A percentile compares a stretch with the other conserved stretches of the same genome.
Conservation (phyloP, 2,797 vertebrate species). For the Urophycis tenuis region DNA sequence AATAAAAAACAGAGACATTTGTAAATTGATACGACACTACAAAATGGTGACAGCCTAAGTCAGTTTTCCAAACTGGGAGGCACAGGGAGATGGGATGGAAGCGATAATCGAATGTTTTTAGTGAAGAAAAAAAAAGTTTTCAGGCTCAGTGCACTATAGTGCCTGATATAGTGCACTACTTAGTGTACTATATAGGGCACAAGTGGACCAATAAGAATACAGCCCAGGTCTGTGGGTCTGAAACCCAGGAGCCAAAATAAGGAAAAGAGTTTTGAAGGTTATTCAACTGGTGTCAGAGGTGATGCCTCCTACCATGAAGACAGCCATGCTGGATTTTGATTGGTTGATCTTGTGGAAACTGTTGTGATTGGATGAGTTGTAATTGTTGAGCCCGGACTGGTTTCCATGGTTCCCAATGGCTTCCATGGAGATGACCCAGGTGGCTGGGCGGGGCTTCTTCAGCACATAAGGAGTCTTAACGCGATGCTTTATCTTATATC, state of each 20-base stretch:
- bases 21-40: neutral
- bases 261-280: too few species aligned
- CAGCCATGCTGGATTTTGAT: conserved; percentile 83
- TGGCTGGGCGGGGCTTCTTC: conserved; percentile 89
- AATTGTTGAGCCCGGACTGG: conserved; percentile 64
- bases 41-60: neutral
- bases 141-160: too few species aligned
- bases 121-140: too few species aligned
- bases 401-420: too few species aligned
- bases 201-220: neutral
- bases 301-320: conserved; percentile 78
- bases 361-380: conserved; percentile 27
- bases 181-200: neutral
- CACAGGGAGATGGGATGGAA: neutral
- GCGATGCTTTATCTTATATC: conserved; percentile 90
- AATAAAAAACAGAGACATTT: too few species aligned
- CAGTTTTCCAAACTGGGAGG: neutral
- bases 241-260: neutral
- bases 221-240: neutral
- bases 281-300: conserved; percentile 76
- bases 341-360: conserved; percentile 44
- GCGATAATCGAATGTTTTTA: neutral
- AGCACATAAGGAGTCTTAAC: conserved; percentile 94
- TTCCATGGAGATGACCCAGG: conserved; percentile 90
- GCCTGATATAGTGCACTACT: too few species aligned